Evolutionary conservation across 1,140 invertebrate genomes (phyloP).

Genomic region (Zophobas morio): DNA sequence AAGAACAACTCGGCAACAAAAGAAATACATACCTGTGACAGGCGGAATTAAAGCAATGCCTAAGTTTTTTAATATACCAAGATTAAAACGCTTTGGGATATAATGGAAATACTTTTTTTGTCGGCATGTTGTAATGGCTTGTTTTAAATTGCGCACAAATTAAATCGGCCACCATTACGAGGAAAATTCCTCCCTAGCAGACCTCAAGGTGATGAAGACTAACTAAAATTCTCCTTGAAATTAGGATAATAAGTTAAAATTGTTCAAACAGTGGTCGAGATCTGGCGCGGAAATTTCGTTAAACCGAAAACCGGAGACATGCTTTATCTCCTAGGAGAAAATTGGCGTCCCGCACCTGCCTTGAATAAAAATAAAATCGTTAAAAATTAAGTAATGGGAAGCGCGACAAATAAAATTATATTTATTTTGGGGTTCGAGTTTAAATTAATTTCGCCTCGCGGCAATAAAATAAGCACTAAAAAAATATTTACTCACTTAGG

Average conservation of each 20-base stretch:
- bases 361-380: constrained; percentile 37
- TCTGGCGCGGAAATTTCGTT: constrained; percentile 31
- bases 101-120: constrained; percentile 47
- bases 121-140: constrained; percentile 36
- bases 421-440: constrained; percentile 42
- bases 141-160: constrained; percentile 23
- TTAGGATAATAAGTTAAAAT: constrained; percentile 31
- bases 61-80: constrained; percentile 49
- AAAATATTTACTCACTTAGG: constrained; percentile 35
- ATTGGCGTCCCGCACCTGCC: constrained; percentile 4
- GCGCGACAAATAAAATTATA: constrained; percentile 34
- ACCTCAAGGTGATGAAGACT: constrained; percentile 3
- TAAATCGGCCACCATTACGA: constrained; percentile 21
- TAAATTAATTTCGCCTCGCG: constrained; percentile 37
- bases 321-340: constrained; percentile 30
- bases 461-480: constrained; percentile 42
- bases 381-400: constrained; percentile 32
- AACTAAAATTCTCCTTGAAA: constrained; percentile 4
- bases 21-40: constrained; percentile 19
- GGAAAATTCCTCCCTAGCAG: constrained; percentile 10
- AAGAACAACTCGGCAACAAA: constrained; percentile 1
- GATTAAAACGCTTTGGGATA: constrained; percentile 40
- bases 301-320: constrained; percentile 34
- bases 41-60: constrained; percentile 46
- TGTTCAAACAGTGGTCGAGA: constrained; percentile 26